Conservation (phyloP, 2,888 invertebrate genomes). For the Polymixis flavicincta region DNA sequence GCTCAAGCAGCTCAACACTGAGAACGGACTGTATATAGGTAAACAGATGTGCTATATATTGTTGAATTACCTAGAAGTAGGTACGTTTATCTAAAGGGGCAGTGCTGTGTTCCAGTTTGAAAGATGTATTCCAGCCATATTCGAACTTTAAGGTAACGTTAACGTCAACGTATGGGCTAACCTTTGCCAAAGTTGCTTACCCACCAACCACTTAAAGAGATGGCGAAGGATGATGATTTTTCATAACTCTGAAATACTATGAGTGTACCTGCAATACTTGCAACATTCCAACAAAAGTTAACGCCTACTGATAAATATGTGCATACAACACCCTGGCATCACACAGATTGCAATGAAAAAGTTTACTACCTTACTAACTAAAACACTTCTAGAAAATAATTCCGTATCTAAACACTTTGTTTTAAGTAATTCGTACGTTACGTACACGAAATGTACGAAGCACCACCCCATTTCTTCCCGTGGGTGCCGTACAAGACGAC, state of each 20-base stretch:
- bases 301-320: neutral
- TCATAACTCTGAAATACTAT: neutral
- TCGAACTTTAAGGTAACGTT: neutral
- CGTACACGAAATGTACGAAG: too few species aligned
- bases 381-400: neutral
- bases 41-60: conserved; percentile 37
- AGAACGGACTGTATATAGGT: conserved; percentile 97
- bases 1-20: conserved; percentile 95
- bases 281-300: neutral
- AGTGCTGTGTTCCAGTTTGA: neutral
- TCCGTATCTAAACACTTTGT: neutral
- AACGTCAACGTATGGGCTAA: neutral
- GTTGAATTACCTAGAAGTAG: neutral
- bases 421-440: too few species aligned
- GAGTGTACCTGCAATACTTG: neutral
- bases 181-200: neutral
- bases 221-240: neutral
- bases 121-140: neutral
- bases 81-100: neutral
- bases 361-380: neutral
- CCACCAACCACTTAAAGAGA: neutral
- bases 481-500: too few species aligned
- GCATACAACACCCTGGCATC: neutral
- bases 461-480: too few species aligned
- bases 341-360: conserved; percentile 9